Evolutionary conservation across 2,888 invertebrate species (phyloP).

Genomic region (Lasioglossum pauxillum): DNA sequence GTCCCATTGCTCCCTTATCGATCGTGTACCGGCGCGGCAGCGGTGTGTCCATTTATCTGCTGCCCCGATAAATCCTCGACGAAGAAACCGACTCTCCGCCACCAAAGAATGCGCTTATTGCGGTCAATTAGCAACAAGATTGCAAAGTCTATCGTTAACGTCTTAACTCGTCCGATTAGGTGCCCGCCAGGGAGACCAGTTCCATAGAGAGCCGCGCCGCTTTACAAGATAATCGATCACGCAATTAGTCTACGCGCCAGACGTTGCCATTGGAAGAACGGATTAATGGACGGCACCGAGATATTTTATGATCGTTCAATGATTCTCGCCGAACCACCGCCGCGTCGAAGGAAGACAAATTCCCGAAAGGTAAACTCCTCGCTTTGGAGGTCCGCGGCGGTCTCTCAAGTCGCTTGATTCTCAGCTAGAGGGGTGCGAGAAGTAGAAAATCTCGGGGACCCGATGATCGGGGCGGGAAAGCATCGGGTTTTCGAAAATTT

Average conservation of each 20-base stretch:
- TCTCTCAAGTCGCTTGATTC: background rate
- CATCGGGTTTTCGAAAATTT: too few species aligned
- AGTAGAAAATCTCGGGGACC: too few species aligned
- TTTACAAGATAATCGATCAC: constrained; percentile 17
- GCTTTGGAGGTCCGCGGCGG: background rate
- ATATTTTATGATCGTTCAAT: background rate
- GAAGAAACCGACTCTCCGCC: constrained; percentile 6
- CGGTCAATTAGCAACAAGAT: constrained; percentile 18
- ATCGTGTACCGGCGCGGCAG: constrained; percentile 20
- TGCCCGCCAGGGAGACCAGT: constrained; percentile 11
- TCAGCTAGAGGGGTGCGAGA: too few species aligned
- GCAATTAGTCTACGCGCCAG: constrained; percentile 2
- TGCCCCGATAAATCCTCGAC: background rate
- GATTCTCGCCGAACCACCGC: background rate
- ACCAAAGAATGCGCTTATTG: background rate
- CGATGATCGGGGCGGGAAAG: too few species aligned
- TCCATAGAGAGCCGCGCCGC: background rate
- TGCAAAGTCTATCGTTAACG: constrained; percentile 7
- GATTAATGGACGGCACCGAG: background rate
- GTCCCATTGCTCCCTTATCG: constrained; percentile 30
- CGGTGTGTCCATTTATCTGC: constrained; percentile 30
- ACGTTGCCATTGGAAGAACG: background rate
- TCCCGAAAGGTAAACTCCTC: background rate
- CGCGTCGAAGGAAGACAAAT: background rate
- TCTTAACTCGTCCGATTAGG: constrained; percentile 5